Percentiles rank a stretch among this genome's conserved stretches.
Conservation (phyloP, 2,888 invertebrate genomes). For the Acrobasis suavella region DNA sequence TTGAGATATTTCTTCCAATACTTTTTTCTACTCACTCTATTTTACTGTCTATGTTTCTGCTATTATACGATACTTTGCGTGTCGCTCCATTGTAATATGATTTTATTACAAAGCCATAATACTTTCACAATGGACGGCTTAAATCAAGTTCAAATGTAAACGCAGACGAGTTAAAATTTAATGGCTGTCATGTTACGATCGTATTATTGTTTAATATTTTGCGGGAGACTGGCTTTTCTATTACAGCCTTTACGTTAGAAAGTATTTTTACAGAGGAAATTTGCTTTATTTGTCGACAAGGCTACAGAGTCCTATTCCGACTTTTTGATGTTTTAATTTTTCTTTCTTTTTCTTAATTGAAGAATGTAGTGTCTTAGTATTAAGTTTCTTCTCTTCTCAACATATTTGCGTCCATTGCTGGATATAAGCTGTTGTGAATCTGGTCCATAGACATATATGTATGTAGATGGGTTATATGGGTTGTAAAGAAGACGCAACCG, state of each 20-base stretch:
- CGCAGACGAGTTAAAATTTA: constrained; percentile 64
- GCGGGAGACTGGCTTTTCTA: constrained; percentile 8
- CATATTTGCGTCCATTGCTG: too few relatives aligned
- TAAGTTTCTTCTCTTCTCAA: too few relatives aligned
- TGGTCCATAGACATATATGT: too few relatives aligned
- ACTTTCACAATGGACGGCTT: constrained; percentile 66
- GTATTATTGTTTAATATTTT: constrained; percentile 7
- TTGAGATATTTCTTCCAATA: too few relatives aligned
- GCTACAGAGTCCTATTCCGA: too few relatives aligned
- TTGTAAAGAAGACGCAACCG: too few relatives aligned
- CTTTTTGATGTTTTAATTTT: too few relatives aligned
- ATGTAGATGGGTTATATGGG: too few relatives aligned
- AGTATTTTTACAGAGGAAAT: not conserved
- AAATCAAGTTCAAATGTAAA: constrained; percentile 59
- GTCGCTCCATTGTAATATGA: constrained; percentile 71
- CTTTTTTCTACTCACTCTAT: not conserved
- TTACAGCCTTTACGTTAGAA: constrained; percentile 5
- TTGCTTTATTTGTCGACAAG: too few relatives aligned
- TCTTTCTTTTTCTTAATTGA: too few relatives aligned
- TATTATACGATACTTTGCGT: constrained; percentile 72
- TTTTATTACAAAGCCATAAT: constrained; percentile 72
- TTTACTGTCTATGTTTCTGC: constrained; percentile 48
- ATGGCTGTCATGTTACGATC: constrained; percentile 26
- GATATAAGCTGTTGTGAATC: too few relatives aligned
- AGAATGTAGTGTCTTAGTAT: too few relatives aligned